These are phyloP conservation scores for Caranx melampygus DNA, from an alignment of 2,113 vertebrate genomes.

Conservation along the genomic window DNA sequence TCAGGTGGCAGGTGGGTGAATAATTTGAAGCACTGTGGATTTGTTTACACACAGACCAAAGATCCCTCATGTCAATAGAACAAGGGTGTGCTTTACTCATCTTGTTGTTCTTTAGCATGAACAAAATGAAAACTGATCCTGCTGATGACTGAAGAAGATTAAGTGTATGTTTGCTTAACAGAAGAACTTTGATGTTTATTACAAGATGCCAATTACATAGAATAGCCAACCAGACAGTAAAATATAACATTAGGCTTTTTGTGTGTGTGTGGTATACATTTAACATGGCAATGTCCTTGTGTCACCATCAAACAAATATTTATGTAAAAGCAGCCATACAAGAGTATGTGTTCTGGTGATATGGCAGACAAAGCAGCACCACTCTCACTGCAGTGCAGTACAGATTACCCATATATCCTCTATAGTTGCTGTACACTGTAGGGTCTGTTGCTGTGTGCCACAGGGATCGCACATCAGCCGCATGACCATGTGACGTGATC, in stretches of 20 bases:
- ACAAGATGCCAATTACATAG: background rate
- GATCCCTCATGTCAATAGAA: too few relatives aligned
- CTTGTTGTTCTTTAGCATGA: too few relatives aligned
- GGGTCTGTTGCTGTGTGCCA: conserved; percentile 88
- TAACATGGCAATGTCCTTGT: background rate
- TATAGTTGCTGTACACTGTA: conserved; percentile 75
- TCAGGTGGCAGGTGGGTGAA: too few relatives aligned
- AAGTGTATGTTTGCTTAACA: too few relatives aligned
- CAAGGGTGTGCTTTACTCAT: too few relatives aligned
- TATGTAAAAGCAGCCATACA: conserved; percentile 90
- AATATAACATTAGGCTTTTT: background rate
- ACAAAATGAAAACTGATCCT: too few relatives aligned
- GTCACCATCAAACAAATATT: conserved; percentile 45
- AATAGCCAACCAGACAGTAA: background rate
- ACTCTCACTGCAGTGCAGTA: conserved; percentile 90
- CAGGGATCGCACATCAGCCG: conserved; percentile 85
- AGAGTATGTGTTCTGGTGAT: conserved; percentile 84
- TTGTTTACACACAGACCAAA: too few relatives aligned
- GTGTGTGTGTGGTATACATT: background rate
- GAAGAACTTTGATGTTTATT: too few relatives aligned
- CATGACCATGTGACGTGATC: conserved; percentile 95
- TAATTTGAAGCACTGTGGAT: too few relatives aligned
- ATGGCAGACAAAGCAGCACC: conserved; percentile 87
- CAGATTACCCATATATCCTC: conserved; percentile 82
- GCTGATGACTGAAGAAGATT: too few relatives aligned